A percentile compares a stretch with the other conserved stretches of the same genome.
Conservation (phyloP, 2,113 vertebrate genomes). For the Electrona antarctica region DNA sequence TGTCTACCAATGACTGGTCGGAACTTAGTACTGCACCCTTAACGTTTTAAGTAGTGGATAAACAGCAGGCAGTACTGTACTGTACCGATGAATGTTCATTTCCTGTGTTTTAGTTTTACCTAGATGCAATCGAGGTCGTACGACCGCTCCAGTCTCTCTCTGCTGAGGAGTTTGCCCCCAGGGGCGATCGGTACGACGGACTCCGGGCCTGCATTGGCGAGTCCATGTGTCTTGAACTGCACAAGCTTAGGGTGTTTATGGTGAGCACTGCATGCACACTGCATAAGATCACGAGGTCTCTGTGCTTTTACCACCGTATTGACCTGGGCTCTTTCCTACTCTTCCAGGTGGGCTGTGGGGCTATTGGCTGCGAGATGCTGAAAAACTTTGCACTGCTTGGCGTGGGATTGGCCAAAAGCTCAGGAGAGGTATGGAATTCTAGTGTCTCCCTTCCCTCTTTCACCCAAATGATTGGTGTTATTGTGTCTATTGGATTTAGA, state of each 20-base stretch:
- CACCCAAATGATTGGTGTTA: no score
- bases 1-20: no score
- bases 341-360: conserved; percentile 93
- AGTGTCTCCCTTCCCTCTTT: neutral
- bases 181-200: conserved; percentile 93
- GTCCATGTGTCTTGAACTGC: conserved; percentile 87
- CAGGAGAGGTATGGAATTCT: conserved; percentile 72
- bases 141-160: conserved; percentile 80
- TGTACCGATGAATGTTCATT: neutral
- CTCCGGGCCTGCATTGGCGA: conserved; percentile 92
- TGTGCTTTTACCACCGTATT: neutral
- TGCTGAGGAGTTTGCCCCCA: conserved; percentile 88
- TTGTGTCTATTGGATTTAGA: neutral
- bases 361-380: conserved; percentile 99
- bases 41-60: no score
- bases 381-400: conserved; percentile 97
- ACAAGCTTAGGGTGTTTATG: conserved; percentile 91
- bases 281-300: neutral
- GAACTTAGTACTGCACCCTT: no score
- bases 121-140: conserved; percentile 88
- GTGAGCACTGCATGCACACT: conserved; percentile 78
- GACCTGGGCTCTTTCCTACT: neutral
- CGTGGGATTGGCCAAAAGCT: conserved; percentile 82
- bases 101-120: conserved; percentile 84
- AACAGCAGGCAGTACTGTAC: no score